Base-by-base conservation (phyloP, 2,113 vertebrate genomes). In the Sula dactylatra region DNA sequence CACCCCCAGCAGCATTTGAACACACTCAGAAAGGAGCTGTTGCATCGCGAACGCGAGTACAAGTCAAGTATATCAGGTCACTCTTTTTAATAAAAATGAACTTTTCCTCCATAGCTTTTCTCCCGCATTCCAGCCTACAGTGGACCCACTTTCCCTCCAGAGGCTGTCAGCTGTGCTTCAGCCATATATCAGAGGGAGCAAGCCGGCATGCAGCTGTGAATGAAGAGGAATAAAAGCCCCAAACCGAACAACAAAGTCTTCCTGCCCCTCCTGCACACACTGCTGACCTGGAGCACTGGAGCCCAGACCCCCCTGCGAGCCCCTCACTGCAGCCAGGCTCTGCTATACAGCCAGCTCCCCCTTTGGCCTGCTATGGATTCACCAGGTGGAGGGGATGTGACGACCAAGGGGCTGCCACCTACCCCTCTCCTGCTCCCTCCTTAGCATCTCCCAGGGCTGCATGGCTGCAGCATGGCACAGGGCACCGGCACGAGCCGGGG, bases 71-170 rank as follows among this genome's bases (percentile, higher is more conserved):
- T 14, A 88, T 82, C 49, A 50, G 58, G 86, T 70, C 88, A 69
- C 69, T 82, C 36, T n/a, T 93, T 86, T 78, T 59, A 76, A 82
- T 56, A 52, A 72, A 88, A 79, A 52, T 55, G 72, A 93, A 94
- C 73, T 91, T 88, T 42, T 86, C 49, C 65, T 77, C 50, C 0
- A 1, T 13, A 67, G 61, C 62, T 81, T 80, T 76, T 79, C 71
- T 71, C 73, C 64, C 17, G 36, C 36, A 64, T 22, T 20, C 42
- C 81, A 81, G 73, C 50, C 52, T 3, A 2, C 5, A 8, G 55
- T 3, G 16, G 77, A 44, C 32, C 14, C 0, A 0, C n/a, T 20
- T 77, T 45, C n/a, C 29, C 52, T 61, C 44, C 61, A 31, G 67
- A 91, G 49, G 56, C 67, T 58, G 55, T 44, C 86, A 91, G 59